phyloP scores from a whole-genome alignment of 1,140 invertebrate species.

The Nomia melanderi region DNA sequence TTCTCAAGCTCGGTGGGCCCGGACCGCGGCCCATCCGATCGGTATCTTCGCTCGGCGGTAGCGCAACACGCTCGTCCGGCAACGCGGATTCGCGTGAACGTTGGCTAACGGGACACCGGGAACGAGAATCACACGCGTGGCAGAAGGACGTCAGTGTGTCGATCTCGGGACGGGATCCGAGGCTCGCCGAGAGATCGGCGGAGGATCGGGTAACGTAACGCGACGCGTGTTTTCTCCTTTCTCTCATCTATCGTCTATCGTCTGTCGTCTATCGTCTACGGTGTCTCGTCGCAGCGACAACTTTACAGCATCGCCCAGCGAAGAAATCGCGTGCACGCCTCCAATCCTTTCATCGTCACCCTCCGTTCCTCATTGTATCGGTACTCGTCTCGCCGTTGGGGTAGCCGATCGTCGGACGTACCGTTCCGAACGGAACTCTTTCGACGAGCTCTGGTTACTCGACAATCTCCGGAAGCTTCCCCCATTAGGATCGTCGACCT shows the following conservation, averaged over 20 bases:
- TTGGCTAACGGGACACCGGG: slow-evolving; percentile 55
- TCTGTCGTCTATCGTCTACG: too few species aligned
- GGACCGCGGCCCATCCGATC: slow-evolving; percentile 44
- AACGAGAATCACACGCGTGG: slow-evolving; percentile 51
- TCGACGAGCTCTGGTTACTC: too few species aligned
- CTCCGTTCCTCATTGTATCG: too few species aligned
- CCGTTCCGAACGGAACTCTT: too few species aligned
- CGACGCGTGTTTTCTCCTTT: slow-evolving; percentile 13
- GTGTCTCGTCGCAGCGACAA: neutral
- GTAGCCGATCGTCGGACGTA: too few species aligned
- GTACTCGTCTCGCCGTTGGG: too few species aligned
- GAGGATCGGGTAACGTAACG: slow-evolving; percentile 48
- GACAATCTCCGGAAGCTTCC: too few species aligned
- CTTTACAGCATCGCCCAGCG: slow-evolving; percentile 3
- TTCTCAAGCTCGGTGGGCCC: slow-evolving; percentile 19
- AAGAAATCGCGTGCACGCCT: slow-evolving; percentile 16
- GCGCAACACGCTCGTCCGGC: slow-evolving; percentile 34
- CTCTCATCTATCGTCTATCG: too few species aligned
- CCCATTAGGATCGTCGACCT: too few species aligned
- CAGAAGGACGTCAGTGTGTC: slow-evolving; percentile 53
- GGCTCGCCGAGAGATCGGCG: slow-evolving; percentile 14
- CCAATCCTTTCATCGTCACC: too few species aligned
- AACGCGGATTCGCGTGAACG: slow-evolving; percentile 58
- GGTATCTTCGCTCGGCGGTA: slow-evolving; percentile 60
- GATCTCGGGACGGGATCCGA: slow-evolving; percentile 35